Conservation (phyloP, 2,113 vertebrate genomes). For the Neoarius graeffei region DNA sequence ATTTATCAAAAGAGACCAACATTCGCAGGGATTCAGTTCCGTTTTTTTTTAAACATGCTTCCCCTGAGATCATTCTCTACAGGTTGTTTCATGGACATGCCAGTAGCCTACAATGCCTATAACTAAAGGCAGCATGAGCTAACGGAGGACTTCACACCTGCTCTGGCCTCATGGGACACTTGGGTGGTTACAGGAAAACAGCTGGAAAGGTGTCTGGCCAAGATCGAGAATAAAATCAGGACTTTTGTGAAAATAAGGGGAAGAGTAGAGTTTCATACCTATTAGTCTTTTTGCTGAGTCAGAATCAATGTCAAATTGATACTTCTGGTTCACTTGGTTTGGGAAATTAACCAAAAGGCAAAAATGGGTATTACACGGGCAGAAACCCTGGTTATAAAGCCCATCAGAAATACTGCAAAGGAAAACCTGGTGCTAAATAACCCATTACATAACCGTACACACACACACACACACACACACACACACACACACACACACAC, state of each 20-base stretch:
- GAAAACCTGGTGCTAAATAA: too few species aligned
- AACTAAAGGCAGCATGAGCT: background rate
- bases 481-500: too few species aligned
- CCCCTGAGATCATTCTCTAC: slow-evolving; percentile 30
- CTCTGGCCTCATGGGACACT: slow-evolving; percentile 23
- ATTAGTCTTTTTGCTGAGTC: background rate
- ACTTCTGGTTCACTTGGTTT: background rate
- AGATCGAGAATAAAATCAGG: background rate
- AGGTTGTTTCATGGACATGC: slow-evolving; percentile 22
- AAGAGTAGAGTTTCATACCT: background rate
- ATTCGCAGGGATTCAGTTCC: slow-evolving; percentile 48
- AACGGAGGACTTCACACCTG: slow-evolving; percentile 40
- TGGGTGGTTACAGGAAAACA: slow-evolving; percentile 23
- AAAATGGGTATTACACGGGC: background rate
- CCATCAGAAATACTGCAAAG: background rate
- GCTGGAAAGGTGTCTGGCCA: background rate
- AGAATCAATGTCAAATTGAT: background rate
- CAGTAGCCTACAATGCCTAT: background rate
- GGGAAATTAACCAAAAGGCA: background rate
- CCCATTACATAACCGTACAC: too few species aligned
- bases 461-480: too few species aligned
- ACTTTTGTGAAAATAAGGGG: background rate
- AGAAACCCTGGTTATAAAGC: background rate
- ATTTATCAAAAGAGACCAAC: slow-evolving; percentile 51
- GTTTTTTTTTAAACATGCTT: background rate